Evolutionary conservation across 2,888 invertebrate species (phyloP).

Genomic region (Eupithecia dodoneata): DNA sequence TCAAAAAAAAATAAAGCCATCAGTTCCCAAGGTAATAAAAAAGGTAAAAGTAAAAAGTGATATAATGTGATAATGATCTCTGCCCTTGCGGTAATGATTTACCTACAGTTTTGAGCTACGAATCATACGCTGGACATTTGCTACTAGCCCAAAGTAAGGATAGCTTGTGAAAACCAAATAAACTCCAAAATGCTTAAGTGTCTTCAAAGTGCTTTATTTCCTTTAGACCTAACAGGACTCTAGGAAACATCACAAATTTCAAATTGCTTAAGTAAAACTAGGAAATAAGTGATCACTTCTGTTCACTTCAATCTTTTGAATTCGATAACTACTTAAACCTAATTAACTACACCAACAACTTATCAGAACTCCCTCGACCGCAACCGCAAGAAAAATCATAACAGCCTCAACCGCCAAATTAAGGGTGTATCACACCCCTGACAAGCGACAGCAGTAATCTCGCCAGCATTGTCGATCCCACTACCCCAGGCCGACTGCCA

Average conservation of each 20-base stretch:
- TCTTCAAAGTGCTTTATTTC: no score
- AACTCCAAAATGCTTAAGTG: no score
- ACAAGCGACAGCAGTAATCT: conserved; percentile 76
- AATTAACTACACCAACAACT: conserved; percentile 1
- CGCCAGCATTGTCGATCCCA: conserved; percentile 70
- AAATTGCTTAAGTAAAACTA: no score
- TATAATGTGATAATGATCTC: neutral
- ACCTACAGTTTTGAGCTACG: neutral
- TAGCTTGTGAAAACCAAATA: neutral
- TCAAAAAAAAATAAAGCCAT: neutral
- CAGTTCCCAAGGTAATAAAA: no score
- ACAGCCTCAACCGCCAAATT: conserved; percentile 32
- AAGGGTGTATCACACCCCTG: conserved; percentile 48
- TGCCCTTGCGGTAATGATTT: no score
- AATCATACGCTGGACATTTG: neutral
- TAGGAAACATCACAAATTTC: no score
- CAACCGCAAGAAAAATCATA: conserved; percentile 12
- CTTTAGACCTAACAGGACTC: no score
- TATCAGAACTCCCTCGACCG: conserved; percentile 3
- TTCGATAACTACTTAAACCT: neutral
- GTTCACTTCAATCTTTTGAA: no score
- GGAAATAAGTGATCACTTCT: no score
- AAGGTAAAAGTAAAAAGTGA: neutral
- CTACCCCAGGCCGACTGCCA: conserved; percentile 57
- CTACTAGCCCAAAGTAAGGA: neutral